Percentiles rank a stretch among this genome's conserved stretches.
Evolutionary conservation across 2,888 invertebrate genomes (phyloP).

Genomic region (Caradrina clavipalpis): DNA sequence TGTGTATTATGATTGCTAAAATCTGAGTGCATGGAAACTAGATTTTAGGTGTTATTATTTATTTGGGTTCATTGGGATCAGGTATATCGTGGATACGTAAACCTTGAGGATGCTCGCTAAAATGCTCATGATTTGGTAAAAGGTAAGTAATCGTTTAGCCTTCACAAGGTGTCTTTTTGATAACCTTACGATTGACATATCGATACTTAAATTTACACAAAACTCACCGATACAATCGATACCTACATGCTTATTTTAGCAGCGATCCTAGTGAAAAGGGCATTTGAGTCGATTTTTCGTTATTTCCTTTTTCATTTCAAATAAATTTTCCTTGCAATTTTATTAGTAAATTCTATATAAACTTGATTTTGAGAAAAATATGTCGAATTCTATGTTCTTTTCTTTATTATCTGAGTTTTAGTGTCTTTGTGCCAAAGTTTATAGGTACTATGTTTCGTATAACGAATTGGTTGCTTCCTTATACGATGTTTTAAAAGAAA

Average conservation of each 20-base stretch:
- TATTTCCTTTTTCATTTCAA: conserved; percentile 39
- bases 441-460: conserved; percentile 45
- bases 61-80: conserved; percentile 58
- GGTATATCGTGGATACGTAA: conserved; percentile 71
- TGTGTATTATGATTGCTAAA: conserved; percentile 72
- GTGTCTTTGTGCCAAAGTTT: conserved; percentile 64
- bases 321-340: conserved; percentile 3
- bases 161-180: conserved; percentile 71
- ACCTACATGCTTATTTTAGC: conserved; percentile 68
- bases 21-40: conserved; percentile 73
- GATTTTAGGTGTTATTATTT: conserved; percentile 72
- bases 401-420: conserved; percentile 29
- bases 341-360: conserved; percentile 6
- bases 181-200: conserved; percentile 52
- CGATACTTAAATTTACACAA: conserved; percentile 44
- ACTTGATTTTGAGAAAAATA: conserved; percentile 12
- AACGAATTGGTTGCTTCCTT: conserved; percentile 45
- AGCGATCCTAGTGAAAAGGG: conserved; percentile 51
- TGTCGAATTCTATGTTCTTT: conserved; percentile 39
- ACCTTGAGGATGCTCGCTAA: conserved; percentile 66
- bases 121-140: conserved; percentile 66
- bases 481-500: conserved; percentile 38
- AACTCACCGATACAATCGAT: conserved; percentile 53
- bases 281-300: conserved; percentile 64
- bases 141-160: conserved; percentile 24